phyloP scores from a whole-genome alignment of 2,113 vertebrate genomes.

The Echinops telfairi region DNA sequence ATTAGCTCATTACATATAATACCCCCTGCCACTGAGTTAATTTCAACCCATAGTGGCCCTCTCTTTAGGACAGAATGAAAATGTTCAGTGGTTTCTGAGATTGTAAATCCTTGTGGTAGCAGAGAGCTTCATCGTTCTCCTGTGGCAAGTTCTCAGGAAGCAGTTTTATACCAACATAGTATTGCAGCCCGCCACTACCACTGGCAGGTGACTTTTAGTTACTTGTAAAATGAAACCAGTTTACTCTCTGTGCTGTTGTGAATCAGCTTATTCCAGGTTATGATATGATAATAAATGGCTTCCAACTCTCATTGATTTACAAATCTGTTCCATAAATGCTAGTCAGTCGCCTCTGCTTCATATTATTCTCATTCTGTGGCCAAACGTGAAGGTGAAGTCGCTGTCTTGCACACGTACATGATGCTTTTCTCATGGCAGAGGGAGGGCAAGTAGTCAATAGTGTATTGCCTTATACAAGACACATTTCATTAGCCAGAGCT shows the following conservation, averaged over 20 bases:
- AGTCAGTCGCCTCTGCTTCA: neutral
- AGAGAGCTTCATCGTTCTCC: too few species aligned
- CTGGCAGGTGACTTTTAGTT: neutral
- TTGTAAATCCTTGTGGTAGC: too few species aligned
- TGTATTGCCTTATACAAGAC: neutral
- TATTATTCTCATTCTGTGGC: neutral
- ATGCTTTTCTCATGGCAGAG: neutral
- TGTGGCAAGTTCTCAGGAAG: too few species aligned
- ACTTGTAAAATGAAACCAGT: neutral
- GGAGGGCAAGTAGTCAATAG: neutral
- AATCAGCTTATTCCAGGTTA: neutral
- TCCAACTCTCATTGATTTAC: neutral
- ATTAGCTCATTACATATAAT: neutral
- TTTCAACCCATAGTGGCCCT: neutral
- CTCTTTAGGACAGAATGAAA: neutral
- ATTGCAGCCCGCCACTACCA: neutral
- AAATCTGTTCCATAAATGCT: conserved; percentile 24
- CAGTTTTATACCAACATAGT: neutral
- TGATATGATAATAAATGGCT: neutral
- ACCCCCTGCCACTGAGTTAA: neutral
- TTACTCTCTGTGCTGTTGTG: neutral
- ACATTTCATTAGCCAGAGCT: neutral
- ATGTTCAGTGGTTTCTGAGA: conserved; percentile 9
- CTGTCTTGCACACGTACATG: neutral
- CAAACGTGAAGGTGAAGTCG: neutral